These are phyloP conservation scores for Terrapene triunguis DNA, from an alignment of 2,113 vertebrate genomes.

Conservation along the genomic window DNA sequence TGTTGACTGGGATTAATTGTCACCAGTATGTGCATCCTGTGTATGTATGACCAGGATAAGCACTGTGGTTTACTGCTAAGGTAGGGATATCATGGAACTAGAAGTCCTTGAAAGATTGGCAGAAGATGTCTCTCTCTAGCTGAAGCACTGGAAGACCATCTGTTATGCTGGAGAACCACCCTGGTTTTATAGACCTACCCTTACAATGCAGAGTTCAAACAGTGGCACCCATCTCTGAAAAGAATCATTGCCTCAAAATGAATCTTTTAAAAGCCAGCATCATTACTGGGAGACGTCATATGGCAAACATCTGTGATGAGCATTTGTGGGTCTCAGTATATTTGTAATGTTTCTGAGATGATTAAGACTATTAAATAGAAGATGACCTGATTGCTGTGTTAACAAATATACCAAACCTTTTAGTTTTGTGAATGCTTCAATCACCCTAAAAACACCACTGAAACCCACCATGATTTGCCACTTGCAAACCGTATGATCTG, in stretches of 20 bases:
- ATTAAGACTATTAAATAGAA: constrained; percentile 56
- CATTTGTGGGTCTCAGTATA: neutral
- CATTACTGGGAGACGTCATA: constrained; percentile 50
- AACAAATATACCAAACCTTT: constrained; percentile 33
- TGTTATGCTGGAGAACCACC: neutral
- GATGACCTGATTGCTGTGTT: constrained; percentile 45
- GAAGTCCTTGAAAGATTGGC: neutral
- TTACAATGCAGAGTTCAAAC: neutral
- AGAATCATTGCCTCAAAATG: constrained; percentile 39
- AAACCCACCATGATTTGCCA: neutral
- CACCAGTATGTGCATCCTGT: neutral
- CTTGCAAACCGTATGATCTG: neutral
- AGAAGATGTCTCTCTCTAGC: neutral
- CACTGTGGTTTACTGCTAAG: accelerated
- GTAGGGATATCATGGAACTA: neutral
- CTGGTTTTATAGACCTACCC: neutral
- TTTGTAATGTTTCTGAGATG: constrained; percentile 62
- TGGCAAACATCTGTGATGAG: constrained; percentile 56
- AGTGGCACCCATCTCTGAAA: neutral
- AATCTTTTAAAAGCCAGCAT: constrained; percentile 46
- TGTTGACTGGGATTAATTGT: neutral
- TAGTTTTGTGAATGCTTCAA: neutral
- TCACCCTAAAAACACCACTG: neutral
- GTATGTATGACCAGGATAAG: neutral
- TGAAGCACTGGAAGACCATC: neutral